These are phyloP conservation scores for Ochotona curzoniae DNA, from an alignment of 2,113 vertebrate species.

Conservation along the genomic window DNA sequence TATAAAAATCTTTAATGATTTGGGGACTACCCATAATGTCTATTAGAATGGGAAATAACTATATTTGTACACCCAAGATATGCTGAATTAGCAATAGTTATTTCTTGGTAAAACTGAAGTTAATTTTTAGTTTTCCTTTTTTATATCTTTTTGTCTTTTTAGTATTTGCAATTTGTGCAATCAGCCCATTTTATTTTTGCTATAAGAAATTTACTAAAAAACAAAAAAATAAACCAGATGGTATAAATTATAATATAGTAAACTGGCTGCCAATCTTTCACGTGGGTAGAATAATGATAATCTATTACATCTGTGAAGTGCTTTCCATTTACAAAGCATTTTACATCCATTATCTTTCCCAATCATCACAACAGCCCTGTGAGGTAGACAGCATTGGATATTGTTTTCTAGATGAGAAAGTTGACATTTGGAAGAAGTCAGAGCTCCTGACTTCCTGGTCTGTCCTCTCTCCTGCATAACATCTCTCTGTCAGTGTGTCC, in stretches of 20 bases:
- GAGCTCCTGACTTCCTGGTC: not conserved
- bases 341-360: slow-evolving; percentile 36
- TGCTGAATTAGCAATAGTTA: not conserved
- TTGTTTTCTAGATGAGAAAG: not conserved
- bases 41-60: not conserved
- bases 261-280: slow-evolving; percentile 61
- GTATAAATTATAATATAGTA: slow-evolving; percentile 73
- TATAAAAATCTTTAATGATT: slow-evolving; percentile 48
- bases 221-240: slow-evolving; percentile 77
- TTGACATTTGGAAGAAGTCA: not conserved
- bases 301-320: slow-evolving; percentile 31
- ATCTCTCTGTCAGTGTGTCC: too few relatives aligned
- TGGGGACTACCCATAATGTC: not conserved
- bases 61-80: not conserved
- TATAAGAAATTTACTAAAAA: slow-evolving; percentile 56
- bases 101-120: slow-evolving; percentile 52
- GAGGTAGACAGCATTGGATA: not conserved
- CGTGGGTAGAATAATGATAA: slow-evolving; percentile 61
- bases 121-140: slow-evolving; percentile 35
- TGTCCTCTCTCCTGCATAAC: not conserved
- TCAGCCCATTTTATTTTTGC: slow-evolving; percentile 49
- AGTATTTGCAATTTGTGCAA: slow-evolving; percentile 58
- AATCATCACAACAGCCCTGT: slow-evolving; percentile 5
- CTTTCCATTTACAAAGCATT: slow-evolving; percentile 53
- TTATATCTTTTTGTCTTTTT: slow-evolving; percentile 21